Evolutionary conservation across 2,113 vertebrate genomes (phyloP).

Genomic region (Silurus asotus): DNA sequence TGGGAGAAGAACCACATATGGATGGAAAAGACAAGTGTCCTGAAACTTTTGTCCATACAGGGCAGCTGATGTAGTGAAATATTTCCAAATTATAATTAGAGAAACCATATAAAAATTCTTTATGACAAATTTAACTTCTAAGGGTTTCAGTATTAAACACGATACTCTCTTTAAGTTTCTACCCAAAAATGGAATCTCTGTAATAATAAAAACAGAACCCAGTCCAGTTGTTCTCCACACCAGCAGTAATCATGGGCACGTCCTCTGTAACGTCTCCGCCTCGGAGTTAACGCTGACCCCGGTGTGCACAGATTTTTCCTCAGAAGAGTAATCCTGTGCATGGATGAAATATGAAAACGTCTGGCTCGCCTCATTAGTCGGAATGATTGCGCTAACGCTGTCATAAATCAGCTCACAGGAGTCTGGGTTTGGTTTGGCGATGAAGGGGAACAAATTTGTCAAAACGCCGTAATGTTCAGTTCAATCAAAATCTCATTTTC

Average conservation of each 20-base stretch:
- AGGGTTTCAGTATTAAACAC: background rate
- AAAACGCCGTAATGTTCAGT: too few relatives aligned
- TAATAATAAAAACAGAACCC: background rate
- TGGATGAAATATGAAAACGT: constrained; percentile 17
- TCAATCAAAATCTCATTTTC: background rate
- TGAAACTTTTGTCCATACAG: too few relatives aligned
- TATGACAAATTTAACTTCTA: too few relatives aligned
- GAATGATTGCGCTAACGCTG: background rate
- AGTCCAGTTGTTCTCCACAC: background rate
- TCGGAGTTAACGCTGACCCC: background rate
- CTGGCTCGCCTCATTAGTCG: constrained; percentile 1
- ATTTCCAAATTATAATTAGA: too few relatives aligned
- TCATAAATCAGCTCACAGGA: constrained; percentile 8
- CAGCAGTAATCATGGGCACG: background rate
- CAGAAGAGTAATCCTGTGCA: background rate
- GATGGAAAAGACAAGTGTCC: too few relatives aligned
- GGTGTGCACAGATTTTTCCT: background rate
- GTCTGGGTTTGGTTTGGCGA: constrained; percentile 14
- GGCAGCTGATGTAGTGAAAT: too few relatives aligned
- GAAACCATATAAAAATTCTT: too few relatives aligned
- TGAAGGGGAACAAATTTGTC: background rate
- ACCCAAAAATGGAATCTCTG: background rate
- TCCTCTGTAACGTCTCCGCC: background rate
- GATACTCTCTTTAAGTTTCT: background rate
- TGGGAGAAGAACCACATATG: too few relatives aligned